Percentiles rank a stretch among this genome's conserved stretches.
phyloP scores from a whole-genome alignment of 2,113 vertebrate genomes.

The Passer domesticus region DNA sequence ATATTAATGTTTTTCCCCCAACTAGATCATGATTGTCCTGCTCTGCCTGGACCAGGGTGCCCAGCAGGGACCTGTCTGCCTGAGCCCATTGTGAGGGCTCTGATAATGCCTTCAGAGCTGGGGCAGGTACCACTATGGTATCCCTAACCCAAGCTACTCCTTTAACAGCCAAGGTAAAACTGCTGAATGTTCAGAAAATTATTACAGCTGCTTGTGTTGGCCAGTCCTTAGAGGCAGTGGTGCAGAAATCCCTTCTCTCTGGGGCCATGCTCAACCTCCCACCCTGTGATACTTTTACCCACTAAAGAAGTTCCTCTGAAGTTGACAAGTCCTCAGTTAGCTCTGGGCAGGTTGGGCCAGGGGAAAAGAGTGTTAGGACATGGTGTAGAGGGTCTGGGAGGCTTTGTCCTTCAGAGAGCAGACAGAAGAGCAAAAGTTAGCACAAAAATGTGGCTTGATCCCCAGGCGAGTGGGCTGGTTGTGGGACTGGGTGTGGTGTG shows the following conservation, averaged over 20 bases:
- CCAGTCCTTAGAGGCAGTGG: neutral
- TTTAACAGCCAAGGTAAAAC: neutral
- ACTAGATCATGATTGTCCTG: fast-evolving
- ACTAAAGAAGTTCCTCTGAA: neutral
- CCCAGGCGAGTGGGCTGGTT: neutral
- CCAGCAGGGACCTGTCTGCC: neutral
- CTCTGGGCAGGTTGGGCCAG: neutral
- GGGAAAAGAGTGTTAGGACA: fast-evolving
- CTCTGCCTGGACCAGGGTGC: neutral
- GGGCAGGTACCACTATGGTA: neutral
- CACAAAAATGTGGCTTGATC: neutral
- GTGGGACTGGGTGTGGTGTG: neutral
- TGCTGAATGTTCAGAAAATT: neutral
- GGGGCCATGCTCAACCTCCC: neutral
- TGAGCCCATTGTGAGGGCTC: neutral
- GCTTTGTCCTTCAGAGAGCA: neutral
- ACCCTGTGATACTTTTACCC: neutral
- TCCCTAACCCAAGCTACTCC: neutral
- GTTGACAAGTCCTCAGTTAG: neutral
- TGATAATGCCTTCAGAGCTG: neutral
- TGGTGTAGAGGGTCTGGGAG: neutral
- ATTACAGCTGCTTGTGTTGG: neutral
- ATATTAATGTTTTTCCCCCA: neutral
- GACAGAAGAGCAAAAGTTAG: neutral
- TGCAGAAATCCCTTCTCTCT: neutral